These are phyloP conservation scores for Fragum fragum DNA, from an alignment of 2,888 invertebrate species.

Conservation along the genomic window DNA sequence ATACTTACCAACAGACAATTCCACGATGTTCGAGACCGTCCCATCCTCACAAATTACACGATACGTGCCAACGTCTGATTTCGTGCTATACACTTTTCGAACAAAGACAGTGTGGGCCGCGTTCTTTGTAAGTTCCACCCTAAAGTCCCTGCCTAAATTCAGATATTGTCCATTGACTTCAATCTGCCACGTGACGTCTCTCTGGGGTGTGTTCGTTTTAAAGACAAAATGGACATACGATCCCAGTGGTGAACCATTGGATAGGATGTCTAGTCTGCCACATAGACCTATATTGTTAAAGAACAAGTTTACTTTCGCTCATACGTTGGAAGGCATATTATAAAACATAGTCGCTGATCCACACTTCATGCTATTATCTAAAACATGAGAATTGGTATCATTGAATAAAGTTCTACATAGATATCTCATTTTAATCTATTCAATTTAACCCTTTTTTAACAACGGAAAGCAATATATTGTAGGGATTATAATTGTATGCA, in stretches of 20 bases:
- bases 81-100: neutral
- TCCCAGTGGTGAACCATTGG: constrained; percentile 5
- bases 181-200: neutral
- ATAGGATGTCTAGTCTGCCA: constrained; percentile 9
- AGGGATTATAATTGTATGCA: too few species aligned
- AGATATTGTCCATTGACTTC: neutral
- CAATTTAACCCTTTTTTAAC: too few species aligned
- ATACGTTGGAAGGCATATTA: too few species aligned
- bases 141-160: neutral
- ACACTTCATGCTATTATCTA: too few species aligned
- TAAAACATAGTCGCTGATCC: too few species aligned
- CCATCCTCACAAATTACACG: neutral
- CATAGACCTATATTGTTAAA: constrained; percentile 17
- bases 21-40: neutral
- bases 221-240: neutral
- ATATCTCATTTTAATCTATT: too few species aligned
- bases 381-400: too few species aligned
- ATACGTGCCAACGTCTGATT: constrained; percentile 1
- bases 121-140: constrained; percentile 7
- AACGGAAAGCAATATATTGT: too few species aligned
- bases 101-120: neutral
- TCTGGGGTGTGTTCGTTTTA: neutral
- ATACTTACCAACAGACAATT: constrained; percentile 8
- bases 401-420: too few species aligned
- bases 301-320: too few species aligned